Percentiles rank a stretch among this genome's conserved stretches.
Conservation (phyloP, 2,797 vertebrate species). For the Linurgus olivaceus region DNA sequence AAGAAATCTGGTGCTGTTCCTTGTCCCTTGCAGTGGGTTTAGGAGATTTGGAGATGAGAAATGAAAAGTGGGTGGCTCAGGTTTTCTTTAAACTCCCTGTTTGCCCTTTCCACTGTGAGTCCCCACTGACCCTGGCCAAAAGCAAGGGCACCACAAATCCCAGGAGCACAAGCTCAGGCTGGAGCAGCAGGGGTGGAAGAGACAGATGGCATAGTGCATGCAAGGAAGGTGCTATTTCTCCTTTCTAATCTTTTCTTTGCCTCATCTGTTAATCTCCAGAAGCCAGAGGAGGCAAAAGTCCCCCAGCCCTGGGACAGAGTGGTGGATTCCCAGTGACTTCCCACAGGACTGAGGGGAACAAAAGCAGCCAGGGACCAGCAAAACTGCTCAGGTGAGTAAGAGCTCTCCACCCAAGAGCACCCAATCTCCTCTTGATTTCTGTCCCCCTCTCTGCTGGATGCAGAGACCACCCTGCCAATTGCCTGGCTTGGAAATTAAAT, state of each 20-base stretch:
- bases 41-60: neutral
- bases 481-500: neutral
- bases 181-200: neutral
- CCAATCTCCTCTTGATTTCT: neutral
- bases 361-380: neutral
- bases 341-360: neutral
- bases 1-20: neutral
- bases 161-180: neutral
- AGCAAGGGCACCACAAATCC: neutral
- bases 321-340: neutral
- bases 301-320: neutral
- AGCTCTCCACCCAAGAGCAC: neutral
- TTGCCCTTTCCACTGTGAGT: neutral
- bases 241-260: neutral
- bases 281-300: neutral
- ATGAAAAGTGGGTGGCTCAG: neutral
- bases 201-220: neutral
- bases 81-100: neutral
- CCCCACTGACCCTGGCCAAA: neutral
- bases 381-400: neutral
- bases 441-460: neutral
- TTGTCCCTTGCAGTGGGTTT: neutral
- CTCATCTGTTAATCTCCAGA: neutral
- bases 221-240: neutral
- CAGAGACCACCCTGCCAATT: neutral